Conservation (phyloP, 1,140 invertebrate genomes). For the Anoplolepis gracilipes region DNA sequence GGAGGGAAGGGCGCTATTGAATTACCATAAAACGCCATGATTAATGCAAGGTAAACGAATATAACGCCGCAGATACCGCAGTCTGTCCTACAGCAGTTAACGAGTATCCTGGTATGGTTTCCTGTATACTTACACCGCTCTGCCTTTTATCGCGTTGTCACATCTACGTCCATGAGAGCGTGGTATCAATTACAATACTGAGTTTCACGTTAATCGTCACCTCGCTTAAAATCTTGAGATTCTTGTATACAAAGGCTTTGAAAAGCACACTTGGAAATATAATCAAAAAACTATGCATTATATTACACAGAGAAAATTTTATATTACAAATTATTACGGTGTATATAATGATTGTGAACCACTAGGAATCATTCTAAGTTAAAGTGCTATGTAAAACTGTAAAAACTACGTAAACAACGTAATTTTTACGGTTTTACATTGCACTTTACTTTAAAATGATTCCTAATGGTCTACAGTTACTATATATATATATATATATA, state of each 20-base stretch:
- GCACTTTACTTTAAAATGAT: too few relatives aligned
- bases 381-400: too few relatives aligned
- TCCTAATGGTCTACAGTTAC: too few relatives aligned
- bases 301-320: too few relatives aligned
- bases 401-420: too few relatives aligned
- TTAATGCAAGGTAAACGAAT: constrained; percentile 86
- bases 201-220: not conserved
- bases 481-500: too few relatives aligned
- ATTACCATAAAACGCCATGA: constrained; percentile 86
- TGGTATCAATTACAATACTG: constrained; percentile 10
- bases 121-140: constrained; percentile 25
- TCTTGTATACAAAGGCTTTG: not conserved
- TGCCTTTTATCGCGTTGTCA: constrained; percentile 9
- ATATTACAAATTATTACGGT: too few relatives aligned
- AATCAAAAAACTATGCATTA: not conserved
- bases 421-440: too few relatives aligned
- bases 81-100: constrained; percentile 83
- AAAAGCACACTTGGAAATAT: not conserved
- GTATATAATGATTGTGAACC: too few relatives aligned
- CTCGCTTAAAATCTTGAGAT: not conserved
- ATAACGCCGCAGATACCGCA: constrained; percentile 83
- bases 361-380: too few relatives aligned
- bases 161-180: not conserved
- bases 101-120: constrained; percentile 71
- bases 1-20: constrained; percentile 79